These are phyloP conservation scores for Eupeodes latifasciatus DNA, from an alignment of 2,888 invertebrate species.

Conservation along the genomic window DNA sequence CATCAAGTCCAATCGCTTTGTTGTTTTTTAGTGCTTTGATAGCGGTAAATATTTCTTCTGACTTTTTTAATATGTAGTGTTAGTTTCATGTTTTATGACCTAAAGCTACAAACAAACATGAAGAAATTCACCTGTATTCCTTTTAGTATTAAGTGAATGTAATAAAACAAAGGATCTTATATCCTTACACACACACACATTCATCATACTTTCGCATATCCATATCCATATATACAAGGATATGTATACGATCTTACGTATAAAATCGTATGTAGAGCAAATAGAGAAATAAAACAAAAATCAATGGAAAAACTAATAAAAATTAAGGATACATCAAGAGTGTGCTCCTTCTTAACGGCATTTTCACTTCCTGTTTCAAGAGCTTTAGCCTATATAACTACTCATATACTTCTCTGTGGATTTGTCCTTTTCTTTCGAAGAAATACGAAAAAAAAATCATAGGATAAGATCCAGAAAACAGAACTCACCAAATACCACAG, in stretches of 20 bases:
- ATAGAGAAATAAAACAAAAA: constrained; percentile 65
- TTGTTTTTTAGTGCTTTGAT: no score
- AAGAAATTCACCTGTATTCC: constrained; percentile 16
- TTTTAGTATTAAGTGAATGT: constrained; percentile 22
- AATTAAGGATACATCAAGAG: constrained; percentile 71
- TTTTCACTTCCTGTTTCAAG: constrained; percentile 46
- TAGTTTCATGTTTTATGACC: no score
- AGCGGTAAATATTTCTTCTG: no score
- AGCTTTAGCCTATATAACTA: constrained; percentile 8
- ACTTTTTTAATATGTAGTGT: no score
- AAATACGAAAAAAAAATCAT: not conserved
- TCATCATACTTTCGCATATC: not conserved
- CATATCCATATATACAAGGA: no score
- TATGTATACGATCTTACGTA: not conserved
- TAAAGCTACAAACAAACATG: not conserved
- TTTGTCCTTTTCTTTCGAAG: not conserved
- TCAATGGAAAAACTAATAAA: constrained; percentile 69
- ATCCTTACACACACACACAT: not conserved
- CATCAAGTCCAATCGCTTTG: no score
- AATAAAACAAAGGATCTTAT: constrained; percentile 44
- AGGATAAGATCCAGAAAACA: not conserved
- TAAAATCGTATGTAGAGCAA: not conserved
- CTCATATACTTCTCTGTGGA: not conserved
- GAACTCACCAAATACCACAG: constrained; percentile 50
- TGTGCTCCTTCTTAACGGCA: constrained; percentile 58